Evolutionary conservation across 2,888 invertebrate genomes (phyloP).

Genomic region (Helleia helle): DNA sequence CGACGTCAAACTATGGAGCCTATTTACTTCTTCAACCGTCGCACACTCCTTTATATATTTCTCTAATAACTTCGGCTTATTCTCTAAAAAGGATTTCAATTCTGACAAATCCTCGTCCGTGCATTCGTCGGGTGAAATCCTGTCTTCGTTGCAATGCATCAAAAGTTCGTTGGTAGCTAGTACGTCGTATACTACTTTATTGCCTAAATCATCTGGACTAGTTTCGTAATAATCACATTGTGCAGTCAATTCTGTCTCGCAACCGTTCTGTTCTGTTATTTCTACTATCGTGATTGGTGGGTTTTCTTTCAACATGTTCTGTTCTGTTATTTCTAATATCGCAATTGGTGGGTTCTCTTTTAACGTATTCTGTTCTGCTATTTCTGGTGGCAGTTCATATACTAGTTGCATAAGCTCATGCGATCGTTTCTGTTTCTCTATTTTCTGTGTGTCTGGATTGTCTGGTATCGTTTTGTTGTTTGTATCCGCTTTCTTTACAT

Average conservation of each 20-base stretch:
- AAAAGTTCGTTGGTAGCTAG: conserved; percentile 46
- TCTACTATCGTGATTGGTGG: conserved; percentile 63
- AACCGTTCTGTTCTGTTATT: conserved; percentile 65
- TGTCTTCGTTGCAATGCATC: conserved; percentile 48
- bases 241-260: conserved; percentile 51
- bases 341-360: conserved; percentile 65
- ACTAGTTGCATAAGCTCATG: conserved; percentile 63
- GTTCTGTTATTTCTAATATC: conserved; percentile 42
- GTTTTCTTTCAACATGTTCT: conserved; percentile 63
- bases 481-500: conserved; percentile 55
- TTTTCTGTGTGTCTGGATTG: conserved; percentile 36
- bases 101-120: conserved; percentile 57
- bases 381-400: conserved; percentile 62
- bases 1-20: conserved; percentile 74
- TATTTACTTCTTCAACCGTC: conserved; percentile 76
- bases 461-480: conserved; percentile 45
- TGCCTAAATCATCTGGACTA: conserved; percentile 49
- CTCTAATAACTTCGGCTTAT: conserved; percentile 80
- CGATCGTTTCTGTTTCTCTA: conserved; percentile 39
- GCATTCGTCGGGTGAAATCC: conserved; percentile 52
- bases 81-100: conserved; percentile 48
- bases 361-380: conserved; percentile 45
- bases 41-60: conserved; percentile 86
- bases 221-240: conserved; percentile 45
- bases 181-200: conserved; percentile 55